Evolutionary conservation across 2,113 vertebrate genomes (phyloP), one percentile per base, ranked within the genome.

Genomic region (Pavo muticus): DNA sequence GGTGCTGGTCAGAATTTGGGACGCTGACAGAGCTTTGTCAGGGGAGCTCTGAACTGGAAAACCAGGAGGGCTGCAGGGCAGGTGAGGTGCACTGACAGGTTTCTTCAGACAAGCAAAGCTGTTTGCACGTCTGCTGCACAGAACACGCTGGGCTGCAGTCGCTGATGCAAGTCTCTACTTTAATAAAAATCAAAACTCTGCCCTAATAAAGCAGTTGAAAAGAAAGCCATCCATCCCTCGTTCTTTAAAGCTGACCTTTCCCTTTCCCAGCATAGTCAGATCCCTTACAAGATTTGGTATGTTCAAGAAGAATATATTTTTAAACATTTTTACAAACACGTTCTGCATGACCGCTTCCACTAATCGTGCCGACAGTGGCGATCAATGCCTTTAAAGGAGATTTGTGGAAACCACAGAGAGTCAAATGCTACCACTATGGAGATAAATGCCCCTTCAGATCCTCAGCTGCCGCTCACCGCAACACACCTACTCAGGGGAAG

Each of bases 361-460:
- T 98, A 97, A 98, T 98, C 96, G 93, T 65, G 63, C 94, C 63
- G 47, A 97, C 97, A 96, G 92, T 75, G 89, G 83, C 93, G 92
- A 98, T 98, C 97, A 97, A 98, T 98, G 98, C 96, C 95, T 98
- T 97, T 98, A 98, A 97, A 97, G 94, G 96, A 98, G 97, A 98
- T 98, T 98, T 98, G 97, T 98, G 95, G 96, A 97, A 97, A 98
- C 98, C 97, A 97, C 98, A 96, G 97, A 94, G 96, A 98, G 96
- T 98, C 97, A 98, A 98, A 96, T 79, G 52, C 96, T 98, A 94
- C 96, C 97, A 95, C 97, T 97, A 97, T 97, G 91, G 98, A 98
- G 98, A 98, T 98, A 98, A 98, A 98, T 97, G 96, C 96, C 97
- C 97, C 97, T 97, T 97, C 96, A 93, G 91, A 69, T 95, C 94